phyloP scores from a whole-genome alignment of 2,113 vertebrate genomes.

The Lichenostomus cassidix region DNA sequence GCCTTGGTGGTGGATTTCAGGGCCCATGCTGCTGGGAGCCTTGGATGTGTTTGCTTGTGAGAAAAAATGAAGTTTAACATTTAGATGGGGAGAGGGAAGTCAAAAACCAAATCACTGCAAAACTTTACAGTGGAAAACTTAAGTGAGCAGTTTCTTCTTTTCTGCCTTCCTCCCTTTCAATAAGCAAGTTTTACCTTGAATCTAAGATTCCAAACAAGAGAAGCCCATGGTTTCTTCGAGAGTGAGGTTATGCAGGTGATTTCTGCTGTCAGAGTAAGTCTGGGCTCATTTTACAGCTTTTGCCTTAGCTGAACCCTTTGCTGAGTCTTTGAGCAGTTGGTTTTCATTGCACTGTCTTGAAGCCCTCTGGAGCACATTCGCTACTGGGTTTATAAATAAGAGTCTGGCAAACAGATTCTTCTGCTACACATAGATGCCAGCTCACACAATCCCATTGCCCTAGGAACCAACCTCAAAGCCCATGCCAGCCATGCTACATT shows the following conservation, averaged over 20 bases:
- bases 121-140: not conserved
- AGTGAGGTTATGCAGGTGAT: not conserved
- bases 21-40: not conserved
- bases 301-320: not conserved
- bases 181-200: not conserved
- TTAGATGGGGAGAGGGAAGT: not conserved
- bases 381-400: not conserved
- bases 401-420: not conserved
- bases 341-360: not conserved
- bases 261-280: not conserved
- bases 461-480: not conserved
- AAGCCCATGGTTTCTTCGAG: not conserved
- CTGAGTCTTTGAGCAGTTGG: not conserved
- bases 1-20: not conserved
- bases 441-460: not conserved
- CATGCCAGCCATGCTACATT: rapidly evolving
- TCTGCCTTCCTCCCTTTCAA: not conserved
- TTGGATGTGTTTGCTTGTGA: not conserved
- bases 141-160: not conserved
- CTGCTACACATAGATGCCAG: not conserved
- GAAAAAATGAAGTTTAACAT: not conserved
- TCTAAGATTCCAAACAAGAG: not conserved
- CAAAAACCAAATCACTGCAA: not conserved
- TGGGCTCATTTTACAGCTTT: not conserved
- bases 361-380: not conserved